Evolutionary conservation across 1,140 invertebrate genomes (phyloP), one percentile per base, ranked within the genome.

Genomic region (Solenopsis invicta): DNA sequence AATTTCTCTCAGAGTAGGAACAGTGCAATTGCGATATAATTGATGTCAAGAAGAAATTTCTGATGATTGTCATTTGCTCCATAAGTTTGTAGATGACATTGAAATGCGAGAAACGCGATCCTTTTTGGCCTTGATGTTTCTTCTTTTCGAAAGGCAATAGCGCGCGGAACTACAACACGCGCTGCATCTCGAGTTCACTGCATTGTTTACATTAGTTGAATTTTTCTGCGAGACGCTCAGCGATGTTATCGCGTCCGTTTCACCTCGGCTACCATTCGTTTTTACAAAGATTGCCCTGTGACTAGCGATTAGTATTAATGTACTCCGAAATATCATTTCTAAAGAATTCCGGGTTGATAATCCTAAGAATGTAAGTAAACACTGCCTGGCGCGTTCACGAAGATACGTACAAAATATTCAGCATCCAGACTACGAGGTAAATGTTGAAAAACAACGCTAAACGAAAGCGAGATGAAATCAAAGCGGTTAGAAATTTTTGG

Each of bases 131-230:
- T 52, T 34, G 34, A 37, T 18, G 4, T 18, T 61, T 76, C 8
- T 18, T 29, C n/a, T 41, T 61, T 37, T 6, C 69, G 16, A 52
- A 52, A 16, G 10, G 3, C 5, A 72, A 0, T 29, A 54, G 8
- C 16, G 34, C 16, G 6, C 8, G 29, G 18, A 1, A 21, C 3
- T 54, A 62, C 12, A 64, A 62, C 12, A 64, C 13, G n/a, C 2
- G 12, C 34, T 56, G 71, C 29, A 2, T 6, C 9, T 54, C 18
- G 29, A 37, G 24, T 67, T 67, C 6, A 21, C 64, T 54, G 29
- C 45, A 52, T 52, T 67, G 29, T 67, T 80, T 80, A 52, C 41
- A n/a, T 52, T 52, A 66, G 24, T 50, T 16, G 4, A 48, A 29
- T 66, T 37, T 41, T 67, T 80, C 2, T 41, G 13, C 29, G 45